Base-by-base conservation (phyloP, 2,113 vertebrate genomes). In the Aspiorhynchus laticeps region DNA sequence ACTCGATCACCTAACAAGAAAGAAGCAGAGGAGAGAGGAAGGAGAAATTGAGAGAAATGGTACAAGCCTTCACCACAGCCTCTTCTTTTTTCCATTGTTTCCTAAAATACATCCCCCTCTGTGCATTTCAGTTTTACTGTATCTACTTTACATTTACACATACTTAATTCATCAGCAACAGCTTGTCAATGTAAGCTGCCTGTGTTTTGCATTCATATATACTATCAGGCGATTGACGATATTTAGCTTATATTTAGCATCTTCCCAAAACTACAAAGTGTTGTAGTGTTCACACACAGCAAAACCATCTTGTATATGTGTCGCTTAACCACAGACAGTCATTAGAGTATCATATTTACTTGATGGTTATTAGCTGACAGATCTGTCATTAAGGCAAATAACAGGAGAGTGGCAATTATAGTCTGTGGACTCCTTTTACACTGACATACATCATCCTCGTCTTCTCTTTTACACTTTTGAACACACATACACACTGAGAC, bases 351-450 rank as follows among this genome's bases (percentile, higher is more conserved):
- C 59, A 73, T 79, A 76, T 84, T 67, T 77, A 51, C 21, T 83
- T 7, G 26, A 69, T 77, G 78, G 61, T 59, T 83, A 51, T 38
- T 80, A 86, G 51, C 76, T 67, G 75, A 61, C 80, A 81, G 93
- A 93, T 95, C 95, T 95, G 93, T 95, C 93, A 93, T 89, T 90
- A 93, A 94, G 97, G 91, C 95, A 96, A 95, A 96, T 96, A 95
- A 96, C 94, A 93, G 88, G 90, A 93, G 81, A 89, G 92, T 94
- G 94, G 95, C 95, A 95, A 90, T 94, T 90, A 88, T 92, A 93
- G 95, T 93, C 93, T 91, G 92, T 94, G 94, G 92, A 95, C 92
- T 94, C 90, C 94, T 95, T 95, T 96, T 95, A 94, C 94, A 93
- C 95, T 95, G 95, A 95, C 94, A 95, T 95, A 92, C 94, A 93